phyloP scores from a whole-genome alignment of 2,113 vertebrate species.

The Gnathonemus longibarbis region DNA sequence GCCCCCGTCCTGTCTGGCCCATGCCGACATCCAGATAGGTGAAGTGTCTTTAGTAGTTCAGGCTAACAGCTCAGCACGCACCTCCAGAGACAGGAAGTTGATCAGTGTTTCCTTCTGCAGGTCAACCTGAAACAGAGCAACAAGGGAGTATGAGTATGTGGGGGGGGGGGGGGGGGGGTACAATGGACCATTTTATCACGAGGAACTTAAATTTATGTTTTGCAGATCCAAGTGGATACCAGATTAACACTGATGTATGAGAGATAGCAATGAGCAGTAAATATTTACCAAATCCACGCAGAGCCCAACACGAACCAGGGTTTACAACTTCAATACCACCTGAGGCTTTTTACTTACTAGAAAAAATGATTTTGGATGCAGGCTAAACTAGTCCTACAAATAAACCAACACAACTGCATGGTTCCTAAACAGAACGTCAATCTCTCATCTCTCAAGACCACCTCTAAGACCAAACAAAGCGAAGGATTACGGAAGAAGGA shows the following conservation, averaged over 20 bases:
- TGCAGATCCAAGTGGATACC: background rate
- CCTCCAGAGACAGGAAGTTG: constrained; percentile 88
- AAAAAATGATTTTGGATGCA: background rate
- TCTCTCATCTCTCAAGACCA: background rate
- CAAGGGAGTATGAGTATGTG: background rate
- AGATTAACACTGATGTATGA: background rate
- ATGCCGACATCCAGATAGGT: constrained; percentile 21
- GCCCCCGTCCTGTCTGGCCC: background rate
- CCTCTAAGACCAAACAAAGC: background rate
- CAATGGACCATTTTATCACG: constrained; percentile 35
- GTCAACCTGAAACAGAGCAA: constrained; percentile 73
- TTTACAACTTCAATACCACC: background rate
- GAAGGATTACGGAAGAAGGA: background rate
- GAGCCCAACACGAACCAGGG: background rate
- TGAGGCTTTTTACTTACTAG: background rate
- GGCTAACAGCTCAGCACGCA: constrained; percentile 52
- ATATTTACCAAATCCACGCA: constrained; percentile 7
- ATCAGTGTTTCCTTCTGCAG: constrained; percentile 85
- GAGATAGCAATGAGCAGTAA: background rate
- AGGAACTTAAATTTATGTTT: background rate
- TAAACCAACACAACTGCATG: background rate
- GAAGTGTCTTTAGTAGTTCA: constrained; percentile 45
- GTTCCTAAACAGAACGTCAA: background rate
- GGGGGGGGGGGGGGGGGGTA: constrained; percentile 28
- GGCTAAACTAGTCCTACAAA: background rate